Conservation (phyloP, 2,113 vertebrate species). For the Peromyscus polionotus region DNA sequence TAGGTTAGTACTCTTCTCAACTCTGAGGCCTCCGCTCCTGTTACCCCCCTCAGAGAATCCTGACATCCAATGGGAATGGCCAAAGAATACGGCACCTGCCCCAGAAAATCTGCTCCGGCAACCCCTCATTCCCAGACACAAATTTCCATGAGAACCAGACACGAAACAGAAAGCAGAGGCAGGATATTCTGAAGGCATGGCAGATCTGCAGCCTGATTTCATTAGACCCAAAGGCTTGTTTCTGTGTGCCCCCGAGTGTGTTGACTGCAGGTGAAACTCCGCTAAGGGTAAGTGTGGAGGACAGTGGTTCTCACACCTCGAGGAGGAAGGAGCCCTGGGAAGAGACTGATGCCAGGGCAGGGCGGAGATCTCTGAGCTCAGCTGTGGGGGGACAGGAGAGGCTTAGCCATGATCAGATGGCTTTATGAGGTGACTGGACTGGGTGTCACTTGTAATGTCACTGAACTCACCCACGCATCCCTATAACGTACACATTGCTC, state of each 20-base stretch:
- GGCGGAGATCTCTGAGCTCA: rapidly evolving
- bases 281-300: rapidly evolving
- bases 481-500: not conserved
- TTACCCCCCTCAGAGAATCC: not conserved
- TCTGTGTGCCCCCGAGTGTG: not conserved
- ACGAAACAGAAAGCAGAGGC: slow-evolving; percentile 37
- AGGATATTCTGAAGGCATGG: not conserved
- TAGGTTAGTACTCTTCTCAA: rapidly evolving
- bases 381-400: no score
- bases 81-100: slow-evolving; percentile 64
- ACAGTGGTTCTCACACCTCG: rapidly evolving
- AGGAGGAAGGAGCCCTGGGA: rapidly evolving
- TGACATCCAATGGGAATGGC: not conserved
- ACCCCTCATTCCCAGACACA: slow-evolving; percentile 77
- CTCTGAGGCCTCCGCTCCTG: not conserved
- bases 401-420: not conserved
- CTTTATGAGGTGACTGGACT: not conserved
- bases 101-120: slow-evolving; percentile 47
- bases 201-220: slow-evolving; percentile 72
- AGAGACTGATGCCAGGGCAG: rapidly evolving
- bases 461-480: not conserved
- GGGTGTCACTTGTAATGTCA: not conserved
- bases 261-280: not conserved
- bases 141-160: slow-evolving; percentile 83
- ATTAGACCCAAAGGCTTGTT: slow-evolving; percentile 52